Evolutionary conservation across 2,113 vertebrate species (phyloP).

Genomic region (Nothobranchius furzeri): DNA sequence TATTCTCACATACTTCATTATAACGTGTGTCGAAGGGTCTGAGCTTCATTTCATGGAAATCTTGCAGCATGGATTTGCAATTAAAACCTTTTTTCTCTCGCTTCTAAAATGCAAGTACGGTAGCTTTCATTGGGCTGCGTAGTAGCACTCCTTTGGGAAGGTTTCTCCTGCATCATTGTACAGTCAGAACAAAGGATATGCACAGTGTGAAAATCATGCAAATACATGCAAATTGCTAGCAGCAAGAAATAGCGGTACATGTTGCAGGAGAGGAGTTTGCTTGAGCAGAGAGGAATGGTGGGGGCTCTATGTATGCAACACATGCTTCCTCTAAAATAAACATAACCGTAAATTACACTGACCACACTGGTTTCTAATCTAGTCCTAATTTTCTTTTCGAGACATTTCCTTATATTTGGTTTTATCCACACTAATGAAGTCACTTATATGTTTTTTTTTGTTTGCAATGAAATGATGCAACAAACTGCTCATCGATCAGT

Average conservation of each 20-base stretch:
- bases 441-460: neutral
- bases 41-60: conserved; percentile 28
- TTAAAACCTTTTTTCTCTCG: conserved; percentile 48
- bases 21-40: neutral
- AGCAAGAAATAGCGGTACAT: conserved; percentile 69
- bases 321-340: conserved; percentile 52
- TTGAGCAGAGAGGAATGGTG: conserved; percentile 57
- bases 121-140: conserved; percentile 41
- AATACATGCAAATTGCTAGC: conserved; percentile 88
- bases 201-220: conserved; percentile 85
- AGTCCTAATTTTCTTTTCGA: conserved; percentile 31
- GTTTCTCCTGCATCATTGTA: conserved; percentile 78
- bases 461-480: conserved; percentile 14
- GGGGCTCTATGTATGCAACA: conserved; percentile 57
- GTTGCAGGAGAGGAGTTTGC: conserved; percentile 47
- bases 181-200: conserved; percentile 87
- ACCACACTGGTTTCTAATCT: conserved; percentile 42
- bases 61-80: conserved; percentile 43
- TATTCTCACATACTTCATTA: conserved; percentile 35
- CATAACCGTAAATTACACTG: conserved; percentile 25
- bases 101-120: conserved; percentile 59
- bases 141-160: conserved; percentile 36
- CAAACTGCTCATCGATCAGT: conserved; percentile 14
- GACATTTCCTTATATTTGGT: conserved; percentile 12
- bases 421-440: conserved; percentile 10